phyloP scores from a whole-genome alignment of 1,140 invertebrate genomes.

The Amyelois transitella region DNA sequence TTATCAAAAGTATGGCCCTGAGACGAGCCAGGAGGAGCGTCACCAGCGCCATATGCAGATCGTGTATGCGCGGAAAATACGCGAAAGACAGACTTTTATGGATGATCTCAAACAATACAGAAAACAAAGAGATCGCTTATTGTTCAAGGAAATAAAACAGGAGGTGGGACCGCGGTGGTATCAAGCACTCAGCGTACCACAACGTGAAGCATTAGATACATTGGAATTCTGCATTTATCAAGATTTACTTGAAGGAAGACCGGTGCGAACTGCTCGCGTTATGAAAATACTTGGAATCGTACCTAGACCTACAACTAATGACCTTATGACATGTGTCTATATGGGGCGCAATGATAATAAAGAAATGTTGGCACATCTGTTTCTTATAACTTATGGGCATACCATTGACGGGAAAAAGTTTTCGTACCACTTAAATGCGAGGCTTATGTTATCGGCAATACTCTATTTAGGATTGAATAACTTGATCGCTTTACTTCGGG shows the following conservation, averaged over 20 bases:
- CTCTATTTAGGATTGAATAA: constrained; percentile 49
- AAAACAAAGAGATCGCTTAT: constrained; percentile 23
- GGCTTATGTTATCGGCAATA: constrained; percentile 50
- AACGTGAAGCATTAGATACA: constrained; percentile 43
- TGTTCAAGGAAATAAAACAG: constrained; percentile 29
- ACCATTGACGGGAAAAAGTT: constrained; percentile 39
- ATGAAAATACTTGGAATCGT: constrained; percentile 42
- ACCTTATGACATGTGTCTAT: constrained; percentile 48
- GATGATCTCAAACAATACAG: constrained; percentile 50
- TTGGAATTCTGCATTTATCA: constrained; percentile 51
- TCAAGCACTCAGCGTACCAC: constrained; percentile 49
- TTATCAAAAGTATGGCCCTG: constrained; percentile 21
- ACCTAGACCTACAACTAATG: constrained; percentile 38
- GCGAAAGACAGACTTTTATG: constrained; percentile 50
- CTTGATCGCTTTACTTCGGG: constrained; percentile 35
- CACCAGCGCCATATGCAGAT: constrained; percentile 32
- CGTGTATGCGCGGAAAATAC: constrained; percentile 40
- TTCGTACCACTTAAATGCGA: constrained; percentile 44
- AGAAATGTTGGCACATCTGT: constrained; percentile 54
- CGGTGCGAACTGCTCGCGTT: constrained; percentile 29
- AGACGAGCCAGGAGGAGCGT: constrained; percentile 32
- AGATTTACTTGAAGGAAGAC: constrained; percentile 54
- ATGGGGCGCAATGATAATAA: constrained; percentile 49
- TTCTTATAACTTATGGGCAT: constrained; percentile 39
- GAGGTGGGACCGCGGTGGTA: constrained; percentile 57